These are phyloP conservation scores for Pammene fasciana DNA, from an alignment of 2,888 invertebrate species.

Conservation along the genomic window DNA sequence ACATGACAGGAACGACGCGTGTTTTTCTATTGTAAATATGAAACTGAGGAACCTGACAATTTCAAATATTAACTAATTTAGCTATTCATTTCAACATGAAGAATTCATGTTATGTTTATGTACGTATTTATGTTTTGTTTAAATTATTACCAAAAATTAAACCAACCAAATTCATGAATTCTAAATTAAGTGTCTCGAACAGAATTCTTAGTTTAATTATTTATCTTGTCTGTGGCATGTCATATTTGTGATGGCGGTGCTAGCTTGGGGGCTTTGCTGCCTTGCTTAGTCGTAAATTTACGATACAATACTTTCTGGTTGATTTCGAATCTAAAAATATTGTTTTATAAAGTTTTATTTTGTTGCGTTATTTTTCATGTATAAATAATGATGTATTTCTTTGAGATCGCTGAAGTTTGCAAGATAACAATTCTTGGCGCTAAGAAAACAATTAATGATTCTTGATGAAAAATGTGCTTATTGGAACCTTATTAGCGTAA, in stretches of 20 bases:
- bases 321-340: conserved; percentile 53
- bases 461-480: conserved; percentile 63
- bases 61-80: too few species aligned
- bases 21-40: too few species aligned
- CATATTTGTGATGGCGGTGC: conserved; percentile 68
- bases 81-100: too few species aligned
- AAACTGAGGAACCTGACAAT: too few species aligned
- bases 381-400: conserved; percentile 55
- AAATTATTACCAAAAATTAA: too few species aligned
- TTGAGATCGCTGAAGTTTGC: conserved; percentile 54
- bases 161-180: too few species aligned
- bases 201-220: conserved; percentile 44
- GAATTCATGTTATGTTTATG: too few species aligned
- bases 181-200: too few species aligned
- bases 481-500: conserved; percentile 63
- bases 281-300: conserved; percentile 62
- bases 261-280: conserved; percentile 70
- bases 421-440: conserved; percentile 63
- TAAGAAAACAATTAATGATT: conserved; percentile 64
- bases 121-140: too few species aligned
- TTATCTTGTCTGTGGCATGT: conserved; percentile 48
- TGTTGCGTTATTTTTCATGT: conserved; percentile 46
- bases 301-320: conserved; percentile 61
- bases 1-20: too few species aligned
- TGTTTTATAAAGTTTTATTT: conserved; percentile 46